Evolutionary conservation across 1,140 invertebrate genomes (phyloP).

Genomic region (Camponotus pennsylvanicus): DNA sequence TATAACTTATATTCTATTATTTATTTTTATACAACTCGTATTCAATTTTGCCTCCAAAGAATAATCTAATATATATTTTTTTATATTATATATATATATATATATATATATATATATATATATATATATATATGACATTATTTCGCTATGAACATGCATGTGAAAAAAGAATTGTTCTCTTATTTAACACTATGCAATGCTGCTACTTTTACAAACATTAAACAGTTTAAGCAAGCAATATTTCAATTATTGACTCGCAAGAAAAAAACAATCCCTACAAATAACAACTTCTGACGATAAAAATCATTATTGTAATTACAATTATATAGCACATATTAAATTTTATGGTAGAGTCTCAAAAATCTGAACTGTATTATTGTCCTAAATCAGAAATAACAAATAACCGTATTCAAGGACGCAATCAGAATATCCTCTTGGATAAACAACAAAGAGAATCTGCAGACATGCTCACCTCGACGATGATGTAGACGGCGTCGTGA

Average conservation of each 20-base stretch:
- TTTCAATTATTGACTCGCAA: background rate
- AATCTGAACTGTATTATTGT: background rate
- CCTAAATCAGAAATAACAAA: background rate
- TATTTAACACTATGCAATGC: background rate
- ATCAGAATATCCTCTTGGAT: background rate
- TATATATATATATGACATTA: background rate
- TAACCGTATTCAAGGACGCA: too few species aligned
- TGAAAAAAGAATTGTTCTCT: background rate
- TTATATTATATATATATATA: background rate
- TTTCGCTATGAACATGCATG: background rate
- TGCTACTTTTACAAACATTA: background rate
- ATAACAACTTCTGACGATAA: background rate
- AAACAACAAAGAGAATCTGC: too few species aligned
- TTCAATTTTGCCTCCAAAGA: background rate
- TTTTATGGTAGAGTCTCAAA: background rate
- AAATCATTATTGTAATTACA: background rate
- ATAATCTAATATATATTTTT: background rate
- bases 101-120: background rate
- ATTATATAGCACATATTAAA: background rate
- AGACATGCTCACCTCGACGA: slow-evolving; percentile 81
- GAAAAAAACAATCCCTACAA: background rate
- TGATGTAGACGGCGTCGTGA: slow-evolving; percentile 84
- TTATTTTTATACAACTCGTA: background rate
- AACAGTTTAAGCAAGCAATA: background rate
- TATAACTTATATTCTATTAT: background rate